Base-by-base conservation (phyloP, 2,888 invertebrate species). In the Lacanobia oleracea region DNA sequence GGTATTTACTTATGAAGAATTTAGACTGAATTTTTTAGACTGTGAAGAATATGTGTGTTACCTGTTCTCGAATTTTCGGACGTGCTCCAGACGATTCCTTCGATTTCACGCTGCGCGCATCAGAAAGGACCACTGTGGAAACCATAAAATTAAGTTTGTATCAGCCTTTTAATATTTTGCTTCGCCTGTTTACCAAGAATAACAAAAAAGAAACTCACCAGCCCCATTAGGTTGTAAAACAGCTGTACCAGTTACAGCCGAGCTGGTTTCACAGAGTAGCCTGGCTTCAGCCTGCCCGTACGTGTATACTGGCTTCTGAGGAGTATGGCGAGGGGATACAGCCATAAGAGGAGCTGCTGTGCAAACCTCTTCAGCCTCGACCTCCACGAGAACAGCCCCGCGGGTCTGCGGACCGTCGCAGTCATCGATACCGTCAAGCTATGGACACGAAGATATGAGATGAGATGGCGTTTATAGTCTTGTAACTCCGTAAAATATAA, bases 331-430 rank as follows among this genome's bases (percentile, higher is more conserved):
- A 0, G 97, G 97, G 21, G 97, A 96, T 7, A 97, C 96, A 0
- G 97, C 97, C 62, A 97, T 94, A 68, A 98, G 93, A 0, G 98
- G 97, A 10, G 98, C 97, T 0, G 98, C 98, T 0, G 98, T 98
- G 92, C 98, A 98, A 60, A 98, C 97, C 68, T 98, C 97, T 69
- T 98, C 97, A 83, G 98, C 98, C 90, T 98, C 98, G 6, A 98
- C 97, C 89, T 98, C 98, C 0, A 98, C 98, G 73, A 98, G 96
- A 1, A 98, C 96, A 0, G 98, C 98, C 83, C 97, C 98, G 0
- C 98, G 97, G 56, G 97, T 96, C 65, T 96, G 92, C 1, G 89
- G 89, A 12, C 93, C 91, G 14, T 94, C 94, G 57, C 91, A 91
- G 40, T 93, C 94, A 21, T 95, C 95, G 5, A 87, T 89, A 4